Evolutionary conservation across 1,140 invertebrate species (phyloP), one percentile per base, ranked within the genome.

Genomic region (Apis laboriosa): DNA sequence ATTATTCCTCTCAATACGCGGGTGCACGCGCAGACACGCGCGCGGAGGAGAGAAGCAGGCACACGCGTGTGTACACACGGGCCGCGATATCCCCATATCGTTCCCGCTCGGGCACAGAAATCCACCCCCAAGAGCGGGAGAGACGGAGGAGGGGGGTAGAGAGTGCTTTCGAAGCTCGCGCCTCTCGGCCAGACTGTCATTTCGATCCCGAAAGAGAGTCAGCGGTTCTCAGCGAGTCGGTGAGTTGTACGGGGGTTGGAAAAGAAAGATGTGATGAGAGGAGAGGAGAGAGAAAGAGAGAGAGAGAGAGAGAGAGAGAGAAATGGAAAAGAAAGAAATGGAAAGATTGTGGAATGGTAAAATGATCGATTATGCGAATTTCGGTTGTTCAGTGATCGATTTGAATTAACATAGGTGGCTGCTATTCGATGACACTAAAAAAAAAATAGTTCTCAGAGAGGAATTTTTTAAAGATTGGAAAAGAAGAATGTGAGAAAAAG

Each of bases 101-200:
- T 88, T 85, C 15, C 78, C 67, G 85, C 81, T 70, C 80, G 75
- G 77, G 68, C 82, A 87, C 78, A 74, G 86, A 78, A 77, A 87
- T 49, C 56, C 24, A 53, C n/a, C 74, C 15, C 9, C 34, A 43
- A 43, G 34, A 43, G 9, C 28, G 34, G 34, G 34, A 43, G 34
- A 43, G 34, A 43, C 5, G 0, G 5, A 21, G 34, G 15, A 5
- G 84, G 55, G 68, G 8, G 5, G 12, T n/a, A 80, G 67, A 43
- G 68, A 86, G 78, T 80, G 87, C 87, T 88, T 88, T 88, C 78
- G 83, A 89, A 88, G 87, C 87, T 89, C 87, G 87, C 88, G 84
- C 88, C 87, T 89, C 86, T 86, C 88, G 84, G 77, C 88, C 87
- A 89, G 88, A 89, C 88, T 89, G 88, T 89, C 88, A 89, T 89